Evolutionary conservation across 1,140 invertebrate genomes (phyloP), one percentile per base, ranked within the genome.

Genomic region (Carcinoscorpius rotundicauda): DNA sequence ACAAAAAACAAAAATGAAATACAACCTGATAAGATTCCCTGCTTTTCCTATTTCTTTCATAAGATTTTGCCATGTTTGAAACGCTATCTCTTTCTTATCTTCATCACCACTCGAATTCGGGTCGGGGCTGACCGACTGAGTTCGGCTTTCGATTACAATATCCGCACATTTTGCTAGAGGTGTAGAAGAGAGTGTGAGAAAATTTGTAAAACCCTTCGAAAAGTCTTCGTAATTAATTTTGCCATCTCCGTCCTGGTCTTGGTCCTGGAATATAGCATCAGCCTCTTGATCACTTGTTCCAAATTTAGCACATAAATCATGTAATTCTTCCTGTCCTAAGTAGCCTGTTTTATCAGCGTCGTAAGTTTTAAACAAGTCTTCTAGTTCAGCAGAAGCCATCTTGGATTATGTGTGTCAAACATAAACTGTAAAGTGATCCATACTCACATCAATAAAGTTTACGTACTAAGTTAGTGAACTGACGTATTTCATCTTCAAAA

Each of bases 181-280:
- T 48, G 4, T 60, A 29, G 29, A 29, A 29, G 29, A 29, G 29
- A 29, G 59, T 49, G 5, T 50, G 9, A 67, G 11, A 49, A 68
- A 80, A 55, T 81, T 78, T 3, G 75, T 69, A 70, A 83, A 83
- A 48, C 82, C 82, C 57, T 76, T 73, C 6, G 76, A 75, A 72
- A 84, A 84, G 72, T 84, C 83, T 4, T 78, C 75, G 58, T 82
- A 78, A 66, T 79, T 81, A 63, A 84, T 82, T 60, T 76, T 71
- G 0, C 82, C 83, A 71, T 84, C 82, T 6, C 79, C 77, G 71
- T 84, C 82, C 52, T 77, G 76, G 70, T 84, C 83, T 53, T 84
- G 72, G 70, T 82, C 78, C 1, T 68, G 66, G 72, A 84, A 84
- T 61, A 84, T 81, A 9, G 74, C 73, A 64, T 79, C 75, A 0